Evolutionary conservation across 2,113 vertebrate genomes (phyloP), one percentile per base, ranked within the genome.

Genomic region (Rhinopomastus cyanomelas): DNA sequence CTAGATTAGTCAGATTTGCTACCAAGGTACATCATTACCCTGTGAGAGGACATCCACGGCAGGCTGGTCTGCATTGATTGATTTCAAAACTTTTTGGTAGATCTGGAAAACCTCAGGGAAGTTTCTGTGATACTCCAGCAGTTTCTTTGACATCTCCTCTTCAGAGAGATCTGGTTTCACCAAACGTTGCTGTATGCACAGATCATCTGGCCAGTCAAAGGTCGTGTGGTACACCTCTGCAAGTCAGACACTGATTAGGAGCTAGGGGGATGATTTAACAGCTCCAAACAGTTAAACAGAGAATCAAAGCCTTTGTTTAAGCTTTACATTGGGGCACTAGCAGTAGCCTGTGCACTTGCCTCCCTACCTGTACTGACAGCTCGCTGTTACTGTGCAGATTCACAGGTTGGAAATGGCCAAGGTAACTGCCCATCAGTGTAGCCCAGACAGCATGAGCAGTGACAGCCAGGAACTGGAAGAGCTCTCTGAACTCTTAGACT

Each of bases 151-250:
- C 2, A 95, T 96, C 88, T 97, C 96, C 32, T 92, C 34, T 55
- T 98, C 97, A 1, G 97, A 96, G 14, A 93, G 93, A 37, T 90
- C 95, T 1, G 96, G 96, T 17, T 81, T 59, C 87, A 95, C 68
- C 85, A 99, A 94, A 3, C 98, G 97, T 27, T 83, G 67, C 90
- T 97, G 94, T 15, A 98, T 51, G 7, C 86, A 19, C 1, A 56
- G 42, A 13, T 98, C 97, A 0, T 74, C 66, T 1, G 98, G 98
- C 98, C 97, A 98, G 81, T 97, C 75, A 42, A 98, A 99, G 34
- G 98, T 98, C 4, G 97, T 96, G n/a, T 99, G 99, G 94, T 98
- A 99, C 59, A 98, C 96, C 67, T 98, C 98, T 99, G 23, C 29
- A 77, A 19, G 71, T 34, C 10, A 68, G n/a, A 80, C 20, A 72